Evolutionary conservation across 2,797 vertebrate genomes (phyloP).

Genomic region (Oreochromis mossambicus): DNA sequence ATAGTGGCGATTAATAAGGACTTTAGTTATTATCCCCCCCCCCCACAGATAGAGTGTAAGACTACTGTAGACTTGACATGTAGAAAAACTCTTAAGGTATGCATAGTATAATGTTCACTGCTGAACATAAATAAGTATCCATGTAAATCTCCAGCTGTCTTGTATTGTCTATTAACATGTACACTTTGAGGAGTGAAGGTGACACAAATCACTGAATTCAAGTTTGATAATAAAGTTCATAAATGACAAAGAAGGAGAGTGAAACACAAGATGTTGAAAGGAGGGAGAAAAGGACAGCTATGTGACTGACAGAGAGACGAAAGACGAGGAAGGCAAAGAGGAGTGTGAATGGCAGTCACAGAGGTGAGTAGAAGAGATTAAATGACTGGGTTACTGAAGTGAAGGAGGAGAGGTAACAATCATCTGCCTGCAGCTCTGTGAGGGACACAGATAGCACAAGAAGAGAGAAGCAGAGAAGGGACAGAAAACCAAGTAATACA

Average conservation of each 20-base stretch:
- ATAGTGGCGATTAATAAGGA: too few relatives aligned
- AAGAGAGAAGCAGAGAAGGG: not conserved
- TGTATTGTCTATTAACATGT: not conserved
- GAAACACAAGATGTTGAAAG: not conserved
- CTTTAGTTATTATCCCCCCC: not conserved
- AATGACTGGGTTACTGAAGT: slow-evolving; percentile 16
- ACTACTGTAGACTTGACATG: not conserved
- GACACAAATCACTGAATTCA: not conserved
- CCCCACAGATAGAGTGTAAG: not conserved
- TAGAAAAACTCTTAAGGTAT: not conserved
- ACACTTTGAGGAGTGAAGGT: not conserved
- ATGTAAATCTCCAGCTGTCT: not conserved
- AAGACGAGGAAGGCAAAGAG: not conserved
- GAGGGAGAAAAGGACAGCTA: not conserved
- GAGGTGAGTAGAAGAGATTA: slow-evolving; percentile 7
- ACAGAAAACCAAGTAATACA: not conserved
- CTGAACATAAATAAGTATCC: not conserved
- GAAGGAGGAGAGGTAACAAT: slow-evolving; percentile 1
- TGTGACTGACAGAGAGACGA: not conserved
- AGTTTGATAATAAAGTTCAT: not conserved
- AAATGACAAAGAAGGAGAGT: not conserved
- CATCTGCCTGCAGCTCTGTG: not conserved
- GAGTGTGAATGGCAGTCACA: not conserved
- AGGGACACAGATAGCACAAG: not conserved
- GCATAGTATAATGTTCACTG: not conserved